Conservation (phyloP, 2,113 vertebrate genomes). For the Elgaria multicarinata region DNA sequence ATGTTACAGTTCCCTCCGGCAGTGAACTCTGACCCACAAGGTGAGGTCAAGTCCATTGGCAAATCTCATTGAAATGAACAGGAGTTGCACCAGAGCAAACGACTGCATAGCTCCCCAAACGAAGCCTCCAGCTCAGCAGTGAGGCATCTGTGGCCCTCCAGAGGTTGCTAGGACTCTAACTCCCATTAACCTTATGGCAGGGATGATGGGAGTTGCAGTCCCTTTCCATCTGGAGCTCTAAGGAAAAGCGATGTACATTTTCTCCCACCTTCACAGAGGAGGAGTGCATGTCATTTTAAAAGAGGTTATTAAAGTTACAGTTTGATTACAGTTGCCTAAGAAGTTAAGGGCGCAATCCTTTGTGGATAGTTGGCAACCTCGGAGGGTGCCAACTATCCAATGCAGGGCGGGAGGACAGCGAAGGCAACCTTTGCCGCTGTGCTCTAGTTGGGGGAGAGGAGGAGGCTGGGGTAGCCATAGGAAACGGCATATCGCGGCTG, state of each 20-base stretch:
- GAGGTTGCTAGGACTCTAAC: neutral
- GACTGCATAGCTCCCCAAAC: neutral
- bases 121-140: neutral
- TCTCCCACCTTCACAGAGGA: neutral
- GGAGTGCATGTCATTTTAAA: too few relatives aligned
- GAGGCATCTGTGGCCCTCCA: neutral
- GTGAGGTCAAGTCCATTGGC: neutral
- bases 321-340: neutral
- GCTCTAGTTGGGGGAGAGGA: too few relatives aligned
- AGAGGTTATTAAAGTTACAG: neutral
- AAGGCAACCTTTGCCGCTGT: too few relatives aligned
- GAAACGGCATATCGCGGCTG: too few relatives aligned
- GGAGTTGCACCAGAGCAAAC: neutral
- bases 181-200: neutral
- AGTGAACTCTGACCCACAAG: neutral
- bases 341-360: too few relatives aligned
- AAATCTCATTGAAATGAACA: neutral
- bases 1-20: neutral
- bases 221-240: neutral
- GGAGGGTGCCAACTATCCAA: too few relatives aligned
- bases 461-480: too few relatives aligned
- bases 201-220: neutral
- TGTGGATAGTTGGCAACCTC: too few relatives aligned
- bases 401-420: too few relatives aligned
- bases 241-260: neutral